phyloP scores from a whole-genome alignment of 2,797 vertebrate genomes.

The Potorous gilbertii region DNA sequence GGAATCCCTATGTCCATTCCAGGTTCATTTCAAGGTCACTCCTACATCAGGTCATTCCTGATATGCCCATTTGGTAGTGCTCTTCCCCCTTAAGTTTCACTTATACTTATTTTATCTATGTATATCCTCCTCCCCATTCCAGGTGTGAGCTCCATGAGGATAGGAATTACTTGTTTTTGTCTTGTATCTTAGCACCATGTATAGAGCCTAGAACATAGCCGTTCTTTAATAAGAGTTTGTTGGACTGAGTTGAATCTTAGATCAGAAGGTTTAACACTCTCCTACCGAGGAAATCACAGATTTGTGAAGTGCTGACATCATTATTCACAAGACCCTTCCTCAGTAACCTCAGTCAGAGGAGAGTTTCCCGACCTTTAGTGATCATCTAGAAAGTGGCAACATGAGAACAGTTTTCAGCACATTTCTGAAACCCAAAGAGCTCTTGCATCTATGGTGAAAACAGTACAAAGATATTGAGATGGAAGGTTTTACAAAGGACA shows the following conservation, averaged over 20 bases:
- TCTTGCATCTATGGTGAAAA: constrained; percentile 16
- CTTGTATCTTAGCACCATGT: neutral
- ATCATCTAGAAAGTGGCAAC: constrained; percentile 35
- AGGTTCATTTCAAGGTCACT: neutral
- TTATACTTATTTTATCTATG: neutral
- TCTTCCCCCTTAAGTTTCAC: neutral
- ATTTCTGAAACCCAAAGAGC: constrained; percentile 55
- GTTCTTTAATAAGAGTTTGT: neutral
- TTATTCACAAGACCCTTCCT: constrained; percentile 30
- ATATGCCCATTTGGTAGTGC: neutral
- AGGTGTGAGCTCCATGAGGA: neutral
- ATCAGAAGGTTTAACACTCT: neutral
- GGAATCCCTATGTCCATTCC: neutral
- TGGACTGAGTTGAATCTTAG: neutral
- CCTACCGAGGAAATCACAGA: neutral
- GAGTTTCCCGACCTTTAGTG: constrained; percentile 9
- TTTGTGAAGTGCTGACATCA: neutral
- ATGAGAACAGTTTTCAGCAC: constrained; percentile 52
- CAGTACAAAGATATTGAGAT: constrained; percentile 57
- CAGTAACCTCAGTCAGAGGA: constrained; percentile 23
- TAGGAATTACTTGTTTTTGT: neutral
- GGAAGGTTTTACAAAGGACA: constrained; percentile 52
- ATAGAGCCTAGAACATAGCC: neutral
- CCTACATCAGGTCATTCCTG: neutral
- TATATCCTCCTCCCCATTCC: neutral